phyloP scores from a whole-genome alignment of 2,888 invertebrate genomes.

The Dusona sp. region DNA sequence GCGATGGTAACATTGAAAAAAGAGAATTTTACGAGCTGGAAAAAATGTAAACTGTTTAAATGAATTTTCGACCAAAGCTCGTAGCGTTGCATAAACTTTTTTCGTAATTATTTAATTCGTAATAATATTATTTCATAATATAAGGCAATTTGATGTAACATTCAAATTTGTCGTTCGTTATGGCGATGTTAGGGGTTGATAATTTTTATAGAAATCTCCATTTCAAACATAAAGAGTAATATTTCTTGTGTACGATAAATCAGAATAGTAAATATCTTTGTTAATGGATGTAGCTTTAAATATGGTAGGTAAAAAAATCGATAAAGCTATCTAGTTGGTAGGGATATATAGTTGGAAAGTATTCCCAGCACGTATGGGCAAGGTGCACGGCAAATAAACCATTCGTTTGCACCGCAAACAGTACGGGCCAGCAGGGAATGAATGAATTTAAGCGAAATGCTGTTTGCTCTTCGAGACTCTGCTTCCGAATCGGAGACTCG shows the following conservation, averaged over 20 bases:
- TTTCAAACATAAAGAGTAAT: neutral
- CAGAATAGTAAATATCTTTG: conserved; percentile 5
- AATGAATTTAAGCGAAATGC: conserved; percentile 71
- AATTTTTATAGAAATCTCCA: neutral
- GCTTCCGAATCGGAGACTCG: conserved; percentile 37
- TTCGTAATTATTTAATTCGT: too few relatives aligned
- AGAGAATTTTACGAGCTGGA: too few relatives aligned
- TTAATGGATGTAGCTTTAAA: conserved; percentile 45
- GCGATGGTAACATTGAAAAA: too few relatives aligned
- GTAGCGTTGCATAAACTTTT: too few relatives aligned
- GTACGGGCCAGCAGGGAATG: conserved; percentile 56
- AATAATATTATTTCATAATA: too few relatives aligned
- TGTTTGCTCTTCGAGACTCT: conserved; percentile 68
- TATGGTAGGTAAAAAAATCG: conserved; percentile 39
- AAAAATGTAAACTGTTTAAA: too few relatives aligned
- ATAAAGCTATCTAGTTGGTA: conserved; percentile 60
- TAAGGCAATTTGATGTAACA: too few relatives aligned
- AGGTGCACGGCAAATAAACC: conserved; percentile 66
- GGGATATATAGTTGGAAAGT: conserved; percentile 52
- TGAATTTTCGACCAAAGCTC: too few relatives aligned
- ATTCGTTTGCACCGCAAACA: conserved; percentile 69
- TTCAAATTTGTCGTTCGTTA: neutral
- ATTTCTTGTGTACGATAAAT: neutral
- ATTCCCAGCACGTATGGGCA: conserved; percentile 65
- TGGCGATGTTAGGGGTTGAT: neutral